A percentile compares a stretch with the other conserved stretches of the same genome.
These are phyloP conservation scores for Panorpa germanica DNA, from an alignment of 2,888 invertebrate species.

Conservation along the genomic window DNA sequence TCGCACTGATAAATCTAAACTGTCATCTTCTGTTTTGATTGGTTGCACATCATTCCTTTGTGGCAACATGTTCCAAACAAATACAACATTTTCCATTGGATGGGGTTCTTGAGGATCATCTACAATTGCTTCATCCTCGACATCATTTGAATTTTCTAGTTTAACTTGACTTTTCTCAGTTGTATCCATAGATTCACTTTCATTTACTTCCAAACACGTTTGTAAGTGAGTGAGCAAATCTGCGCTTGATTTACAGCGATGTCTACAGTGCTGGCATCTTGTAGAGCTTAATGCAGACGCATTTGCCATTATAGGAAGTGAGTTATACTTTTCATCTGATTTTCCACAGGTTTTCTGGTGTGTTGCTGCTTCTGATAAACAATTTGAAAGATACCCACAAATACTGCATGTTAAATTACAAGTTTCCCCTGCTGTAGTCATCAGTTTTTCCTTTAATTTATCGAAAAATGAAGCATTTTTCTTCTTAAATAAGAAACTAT, in stretches of 20 bases:
- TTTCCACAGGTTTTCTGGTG: constrained; percentile 51
- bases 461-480: constrained; percentile 69
- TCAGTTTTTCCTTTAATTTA: constrained; percentile 54
- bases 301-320: constrained; percentile 21
- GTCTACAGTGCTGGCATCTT: constrained; percentile 70
- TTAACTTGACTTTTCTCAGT: constrained; percentile 23
- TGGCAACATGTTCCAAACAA: constrained; percentile 61
- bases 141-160: constrained; percentile 17
- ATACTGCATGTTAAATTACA: constrained; percentile 46
- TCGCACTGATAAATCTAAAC: constrained; percentile 26
- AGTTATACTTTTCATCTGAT: constrained; percentile 26
- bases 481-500: constrained; percentile 26
- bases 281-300: constrained; percentile 42
- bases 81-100: constrained; percentile 65
- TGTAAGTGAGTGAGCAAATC: constrained; percentile 60
- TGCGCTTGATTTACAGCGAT: constrained; percentile 67
- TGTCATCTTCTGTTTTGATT: too few species aligned
- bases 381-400: constrained; percentile 62
- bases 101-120: constrained; percentile 31
- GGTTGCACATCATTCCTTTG: too few species aligned
- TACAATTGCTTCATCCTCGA: constrained; percentile 17
- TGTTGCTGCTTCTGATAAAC: constrained; percentile 60
- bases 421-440: constrained; percentile 40
- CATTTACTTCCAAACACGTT: constrained; percentile 40
- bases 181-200: constrained; percentile 22